phyloP scores from a whole-genome alignment of 2,113 vertebrate species.

The Isurus oxyrinchus region DNA sequence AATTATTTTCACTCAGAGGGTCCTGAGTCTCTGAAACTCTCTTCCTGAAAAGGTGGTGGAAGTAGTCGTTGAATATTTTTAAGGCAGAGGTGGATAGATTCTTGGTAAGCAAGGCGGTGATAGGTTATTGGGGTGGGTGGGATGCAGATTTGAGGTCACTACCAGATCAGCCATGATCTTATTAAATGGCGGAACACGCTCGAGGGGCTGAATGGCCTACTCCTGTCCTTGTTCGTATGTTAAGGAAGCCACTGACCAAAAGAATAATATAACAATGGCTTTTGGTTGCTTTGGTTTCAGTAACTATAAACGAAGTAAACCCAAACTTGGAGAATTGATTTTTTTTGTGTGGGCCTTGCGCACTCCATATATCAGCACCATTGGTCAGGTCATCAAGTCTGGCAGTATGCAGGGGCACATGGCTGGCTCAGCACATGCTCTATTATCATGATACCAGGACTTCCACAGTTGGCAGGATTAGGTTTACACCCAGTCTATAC shows the following conservation, averaged over 20 bases:
- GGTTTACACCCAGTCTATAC: neutral
- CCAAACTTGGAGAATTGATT: neutral
- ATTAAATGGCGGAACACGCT: too few species aligned
- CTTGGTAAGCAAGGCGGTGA: too few species aligned
- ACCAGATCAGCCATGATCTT: too few species aligned
- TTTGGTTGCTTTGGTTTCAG: neutral
- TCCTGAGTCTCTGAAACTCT: too few species aligned
- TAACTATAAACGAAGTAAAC: neutral
- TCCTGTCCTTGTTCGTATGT: neutral
- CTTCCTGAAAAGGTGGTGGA: too few species aligned
- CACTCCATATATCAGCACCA: neutral
- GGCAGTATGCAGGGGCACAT: neutral
- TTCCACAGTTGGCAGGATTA: neutral
- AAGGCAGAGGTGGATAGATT: too few species aligned
- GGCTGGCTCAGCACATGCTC: neutral
- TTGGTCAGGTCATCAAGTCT: neutral
- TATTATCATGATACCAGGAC: neutral
- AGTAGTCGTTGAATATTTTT: too few species aligned
- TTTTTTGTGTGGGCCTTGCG: neutral
- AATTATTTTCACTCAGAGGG: too few species aligned
- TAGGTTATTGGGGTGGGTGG: too few species aligned
- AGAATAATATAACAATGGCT: neutral
- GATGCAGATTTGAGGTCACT: too few species aligned
- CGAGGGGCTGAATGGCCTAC: too few species aligned
- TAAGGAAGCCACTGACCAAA: neutral